Evolutionary conservation across 1,140 invertebrate species (phyloP).

Genomic region (Stenopsyche tienmushanensis): DNA sequence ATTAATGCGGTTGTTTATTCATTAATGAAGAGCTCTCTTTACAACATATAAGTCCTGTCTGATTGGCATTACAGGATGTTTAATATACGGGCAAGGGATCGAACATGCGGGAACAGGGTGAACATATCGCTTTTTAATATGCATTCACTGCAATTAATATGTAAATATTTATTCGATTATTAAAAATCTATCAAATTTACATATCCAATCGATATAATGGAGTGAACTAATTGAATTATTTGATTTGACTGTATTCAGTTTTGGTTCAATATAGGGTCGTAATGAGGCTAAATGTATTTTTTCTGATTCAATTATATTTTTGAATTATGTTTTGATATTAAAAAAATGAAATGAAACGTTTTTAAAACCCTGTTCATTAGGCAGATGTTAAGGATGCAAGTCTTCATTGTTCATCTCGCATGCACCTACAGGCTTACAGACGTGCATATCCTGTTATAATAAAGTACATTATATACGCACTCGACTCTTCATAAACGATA

Average conservation of each 20-base stretch:
- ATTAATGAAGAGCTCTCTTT: constrained; percentile 14
- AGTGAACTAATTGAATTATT: no score
- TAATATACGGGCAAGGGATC: constrained; percentile 24
- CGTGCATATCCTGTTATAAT: constrained; percentile 11
- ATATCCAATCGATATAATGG: no score
- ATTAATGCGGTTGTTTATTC: no score
- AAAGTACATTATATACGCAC: no score
- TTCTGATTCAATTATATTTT: neutral
- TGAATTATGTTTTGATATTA: neutral
- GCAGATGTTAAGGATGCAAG: neutral
- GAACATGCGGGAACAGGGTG: constrained; percentile 33
- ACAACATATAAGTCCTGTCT: constrained; percentile 3
- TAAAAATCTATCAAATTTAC: no score
- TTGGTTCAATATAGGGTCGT: neutral
- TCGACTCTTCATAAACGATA: no score
- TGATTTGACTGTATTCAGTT: no score
- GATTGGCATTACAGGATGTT: constrained; percentile 23
- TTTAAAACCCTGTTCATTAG: neutral
- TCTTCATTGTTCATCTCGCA: constrained; percentile 10
- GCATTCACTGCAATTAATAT: no score
- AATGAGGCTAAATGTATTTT: neutral
- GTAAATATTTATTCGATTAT: no score
- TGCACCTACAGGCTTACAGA: constrained; percentile 1
- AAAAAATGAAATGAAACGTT: no score
- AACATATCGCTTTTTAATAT: constrained; percentile 2